Conservation (phyloP, 2,888 invertebrate genomes). For the Apeira syringaria region DNA sequence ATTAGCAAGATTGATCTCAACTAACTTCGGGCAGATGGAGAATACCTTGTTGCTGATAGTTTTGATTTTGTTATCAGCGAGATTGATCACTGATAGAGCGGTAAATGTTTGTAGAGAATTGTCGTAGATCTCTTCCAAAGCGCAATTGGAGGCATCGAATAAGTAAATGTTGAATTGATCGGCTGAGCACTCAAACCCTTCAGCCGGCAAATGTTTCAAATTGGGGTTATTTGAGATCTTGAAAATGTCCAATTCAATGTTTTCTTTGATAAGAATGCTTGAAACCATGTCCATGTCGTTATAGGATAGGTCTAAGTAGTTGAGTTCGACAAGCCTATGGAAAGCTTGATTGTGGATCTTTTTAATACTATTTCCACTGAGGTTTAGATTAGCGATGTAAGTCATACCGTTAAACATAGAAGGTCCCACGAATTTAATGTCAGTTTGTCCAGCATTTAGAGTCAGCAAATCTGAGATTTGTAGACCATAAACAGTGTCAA, state of each 20-base stretch:
- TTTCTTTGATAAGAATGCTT: constrained; percentile 87
- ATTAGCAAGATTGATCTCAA: constrained; percentile 88
- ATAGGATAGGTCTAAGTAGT: constrained; percentile 88
- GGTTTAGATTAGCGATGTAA: constrained; percentile 85
- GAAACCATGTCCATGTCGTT: constrained; percentile 88
- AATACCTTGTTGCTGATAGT: constrained; percentile 82
- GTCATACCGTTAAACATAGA: constrained; percentile 86
- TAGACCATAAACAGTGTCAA: constrained; percentile 85
- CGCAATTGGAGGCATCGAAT: constrained; percentile 90
- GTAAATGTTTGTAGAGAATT: constrained; percentile 89
- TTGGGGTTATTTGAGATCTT: constrained; percentile 88
- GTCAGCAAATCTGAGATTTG: constrained; percentile 85
- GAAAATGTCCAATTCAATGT: constrained; percentile 87
- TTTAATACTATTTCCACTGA: constrained; percentile 87
- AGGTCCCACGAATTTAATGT: constrained; percentile 85
- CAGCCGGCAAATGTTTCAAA: constrained; percentile 86
- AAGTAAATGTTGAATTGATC: constrained; percentile 86
- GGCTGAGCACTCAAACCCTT: constrained; percentile 86
- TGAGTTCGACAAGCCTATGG: constrained; percentile 85
- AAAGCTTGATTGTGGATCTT: constrained; percentile 88
- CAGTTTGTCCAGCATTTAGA: constrained; percentile 87
- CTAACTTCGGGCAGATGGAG: constrained; percentile 81
- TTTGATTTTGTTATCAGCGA: constrained; percentile 87
- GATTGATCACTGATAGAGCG: constrained; percentile 85
- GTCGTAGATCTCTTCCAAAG: constrained; percentile 84